Base-by-base conservation (phyloP, 2,888 invertebrate species). In the Tupiocoris notatus region DNA sequence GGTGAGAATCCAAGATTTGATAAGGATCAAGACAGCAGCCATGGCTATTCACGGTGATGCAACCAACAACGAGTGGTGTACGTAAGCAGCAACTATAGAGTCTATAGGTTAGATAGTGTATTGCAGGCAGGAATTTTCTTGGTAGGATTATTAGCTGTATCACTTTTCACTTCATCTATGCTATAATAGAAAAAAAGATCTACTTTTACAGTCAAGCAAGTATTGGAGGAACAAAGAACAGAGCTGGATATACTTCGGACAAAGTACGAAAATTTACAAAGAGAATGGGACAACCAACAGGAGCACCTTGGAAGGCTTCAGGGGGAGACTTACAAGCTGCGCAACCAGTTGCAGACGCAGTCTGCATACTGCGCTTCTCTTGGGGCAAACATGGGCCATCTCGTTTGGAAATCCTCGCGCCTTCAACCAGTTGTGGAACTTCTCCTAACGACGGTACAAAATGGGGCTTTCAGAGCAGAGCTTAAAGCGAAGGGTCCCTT, bases 331-430 rank as follows among this genome's bases (percentile, higher is more conserved):
- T 80, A 77, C 56, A 77, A 78, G 39, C 65, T 81, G 70, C 79
- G 81, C 18, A 79, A 80, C 81, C 81, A 82, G 81, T 79, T 83
- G 54, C 81, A 81, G 56, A 80, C 81, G 64, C 84, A 85, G 78
- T 84, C 82, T 63, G 81, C 82, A 58, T 85, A 83, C 80, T 84
- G 84, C 79, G 82, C 84, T 56, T 83, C 82, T 57, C 80, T 85
- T 16, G 85, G 85, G 1, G 83, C 84, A 22, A 82, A 83, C 18
- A 81, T 84, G 79, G 83, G 84, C 12, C 83, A 82, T 73, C 80
- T 85, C n/a, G 80, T 84, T 9, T 85, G 85, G 84, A 83, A 82
- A 76, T 83, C 84, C 1, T 84, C 85, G 0, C 79, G 81, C 25
- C 80, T 82, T 23, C 82, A 83, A 0, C 79, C 82, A 58, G 82